Evolutionary conservation across 2,113 vertebrate species (phyloP).

Genomic region (Peromyscus maniculatus): DNA sequence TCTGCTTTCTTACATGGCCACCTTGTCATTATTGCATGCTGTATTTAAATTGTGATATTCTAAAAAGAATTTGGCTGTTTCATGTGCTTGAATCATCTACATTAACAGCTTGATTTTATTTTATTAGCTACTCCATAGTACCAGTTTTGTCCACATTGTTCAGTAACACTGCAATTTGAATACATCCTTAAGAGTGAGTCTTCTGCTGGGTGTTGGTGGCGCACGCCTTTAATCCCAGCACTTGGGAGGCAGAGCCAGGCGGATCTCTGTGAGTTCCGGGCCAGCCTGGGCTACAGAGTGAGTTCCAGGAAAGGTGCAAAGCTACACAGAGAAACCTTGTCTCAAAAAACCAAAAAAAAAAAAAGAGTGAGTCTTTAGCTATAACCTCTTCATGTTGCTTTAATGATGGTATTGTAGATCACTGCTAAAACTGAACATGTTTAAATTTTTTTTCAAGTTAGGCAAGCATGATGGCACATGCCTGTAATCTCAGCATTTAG

Average conservation of each 20-base stretch:
- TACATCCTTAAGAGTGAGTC: constrained; percentile 19
- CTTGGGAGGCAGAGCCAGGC: too few relatives aligned
- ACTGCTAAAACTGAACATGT: background rate
- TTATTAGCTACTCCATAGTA: background rate
- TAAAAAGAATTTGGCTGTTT: background rate
- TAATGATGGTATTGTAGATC: constrained; percentile 19
- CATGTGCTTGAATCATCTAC: background rate
- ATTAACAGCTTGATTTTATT: constrained; percentile 34
- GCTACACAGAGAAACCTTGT: too few relatives aligned
- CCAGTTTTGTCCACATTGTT: background rate
- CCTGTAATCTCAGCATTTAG: background rate
- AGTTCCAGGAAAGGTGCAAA: too few relatives aligned
- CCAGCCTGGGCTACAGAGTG: too few relatives aligned
- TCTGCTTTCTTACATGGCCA: constrained; percentile 7
- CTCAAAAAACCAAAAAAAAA: too few relatives aligned
- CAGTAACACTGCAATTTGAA: constrained; percentile 18
- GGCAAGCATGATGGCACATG: background rate
- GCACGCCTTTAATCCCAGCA: too few relatives aligned
- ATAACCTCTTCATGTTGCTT: background rate
- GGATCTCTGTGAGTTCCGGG: too few relatives aligned
- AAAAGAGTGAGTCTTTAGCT: background rate
- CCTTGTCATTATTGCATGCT: background rate
- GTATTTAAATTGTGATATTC: constrained; percentile 16
- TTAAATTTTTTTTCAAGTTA: background rate
- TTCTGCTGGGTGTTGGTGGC: background rate